Evolutionary conservation across 2,888 invertebrate species (phyloP), one percentile per base, ranked within the genome.

Genomic region (Microplitis manilae): DNA sequence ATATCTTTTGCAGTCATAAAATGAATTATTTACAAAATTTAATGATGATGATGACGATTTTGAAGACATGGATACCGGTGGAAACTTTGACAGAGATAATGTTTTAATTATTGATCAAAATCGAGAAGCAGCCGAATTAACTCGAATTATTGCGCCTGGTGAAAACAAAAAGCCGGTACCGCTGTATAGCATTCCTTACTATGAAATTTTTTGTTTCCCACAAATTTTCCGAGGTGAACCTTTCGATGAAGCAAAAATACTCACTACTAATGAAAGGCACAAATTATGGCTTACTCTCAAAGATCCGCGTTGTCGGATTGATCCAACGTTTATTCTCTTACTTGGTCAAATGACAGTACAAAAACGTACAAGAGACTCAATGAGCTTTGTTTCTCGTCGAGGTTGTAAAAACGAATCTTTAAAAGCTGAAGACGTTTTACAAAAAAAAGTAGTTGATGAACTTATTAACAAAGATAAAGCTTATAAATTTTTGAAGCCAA

Each of bases 331-430:
- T 20, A 2, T 20, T 20, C 1, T 20, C 2, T 20, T 20, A 20
- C 20, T 20, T 2, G 20, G 20, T 20, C 20, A 20, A 20, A 20
- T 20, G 20, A 20, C 20, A 20, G 20, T 20, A 20, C 20, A 20
- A 20, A 20, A 20, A 20, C 20, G 20, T 1, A 20, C 20, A 20
- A 20, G 20, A 20, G 20, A 20, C 2, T 20, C 20, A 30, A 8
- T 67, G 9, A 30, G 4, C 1, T 67, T 6, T 67, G 39, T 67
- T 67, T 30, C 67, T 20, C 38, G 67, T 38, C 17, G 4, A 67
- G 67, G 67, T 1, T 59, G 1, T 67, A 67, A 67, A 67, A 67
- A 67, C 1, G 38, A 67, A 9, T 41, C 67, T 20, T 20, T 67
- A 38, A 38, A 17, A 20, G 67, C 67, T 20, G 2, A 30, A n/a